Conservation (phyloP, 2,888 invertebrate species). For the Ceraclea dissimilis region DNA sequence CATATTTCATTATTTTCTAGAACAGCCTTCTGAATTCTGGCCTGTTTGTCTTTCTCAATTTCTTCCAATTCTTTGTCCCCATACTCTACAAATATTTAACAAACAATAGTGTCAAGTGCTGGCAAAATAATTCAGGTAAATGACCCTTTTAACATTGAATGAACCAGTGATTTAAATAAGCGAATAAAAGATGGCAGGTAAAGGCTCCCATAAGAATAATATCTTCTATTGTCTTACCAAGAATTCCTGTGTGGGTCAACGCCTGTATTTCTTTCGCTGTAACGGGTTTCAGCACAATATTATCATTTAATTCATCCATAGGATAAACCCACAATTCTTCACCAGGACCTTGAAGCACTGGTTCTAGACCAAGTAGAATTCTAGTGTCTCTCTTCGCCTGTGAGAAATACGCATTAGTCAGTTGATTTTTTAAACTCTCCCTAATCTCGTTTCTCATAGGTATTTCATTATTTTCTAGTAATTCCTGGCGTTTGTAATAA, state of each 20-base stretch:
- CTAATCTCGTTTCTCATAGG: constrained; percentile 7
- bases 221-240: constrained; percentile 7
- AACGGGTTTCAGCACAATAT: constrained; percentile 10
- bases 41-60: constrained; percentile 8
- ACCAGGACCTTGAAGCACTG: constrained; percentile 10
- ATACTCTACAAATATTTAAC: constrained; percentile 8
- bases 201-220: too few relatives aligned
- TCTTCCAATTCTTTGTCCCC: constrained; percentile 9
- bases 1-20: constrained; percentile 14
- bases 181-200: too few relatives aligned
- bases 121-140: too few relatives aligned
- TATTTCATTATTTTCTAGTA: constrained; percentile 5
- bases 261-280: constrained; percentile 13
- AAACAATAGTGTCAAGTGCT: too few relatives aligned
- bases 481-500: constrained; percentile 9
- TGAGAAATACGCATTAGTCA: constrained; percentile 8
- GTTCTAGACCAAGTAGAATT: constrained; percentile 8
- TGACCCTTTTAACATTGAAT: too few relatives aligned
- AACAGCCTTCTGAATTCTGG: constrained; percentile 11
- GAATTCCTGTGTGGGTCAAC: constrained; percentile 14
- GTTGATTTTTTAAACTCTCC: constrained; percentile 3
- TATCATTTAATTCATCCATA: constrained; percentile 5
- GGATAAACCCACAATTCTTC: constrained; percentile 15
- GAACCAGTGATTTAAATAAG: too few relatives aligned
- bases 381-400: constrained; percentile 1